Evolutionary conservation across 2,888 invertebrate genomes (phyloP), one percentile per base, ranked within the genome.

Genomic region (Pollenia griseotomentosa): DNA sequence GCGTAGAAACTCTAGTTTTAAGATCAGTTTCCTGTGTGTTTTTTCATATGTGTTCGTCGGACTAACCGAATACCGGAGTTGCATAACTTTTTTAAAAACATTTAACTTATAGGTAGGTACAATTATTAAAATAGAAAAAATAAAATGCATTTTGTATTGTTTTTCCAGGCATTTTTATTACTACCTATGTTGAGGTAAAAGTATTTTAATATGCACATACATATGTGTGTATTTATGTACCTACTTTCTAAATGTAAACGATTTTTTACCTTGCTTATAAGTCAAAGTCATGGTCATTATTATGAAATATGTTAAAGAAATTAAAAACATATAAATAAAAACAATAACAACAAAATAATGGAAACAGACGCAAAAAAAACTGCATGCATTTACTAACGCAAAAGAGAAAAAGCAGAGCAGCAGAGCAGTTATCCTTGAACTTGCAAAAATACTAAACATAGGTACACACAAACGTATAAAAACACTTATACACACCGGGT

Each of bases 391-490:
- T 79, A 70, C 73, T 86, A 86, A 86, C 57, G 86, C 81, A 70
- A 46, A 57, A 65, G 55, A 44, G 66, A 63, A 23, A 57, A 46
- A 73, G 42, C 71, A 63, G 33, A 55, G 80, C 86, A 55, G 80
- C 86, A 83, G 84, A 82, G 87, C 87, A 85, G 87, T 87, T 87
- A 87, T 87, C 87, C 87, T 87, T 87, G 87, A 87, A 87, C 87
- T 87, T 87, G 87, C 85, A 85, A 85, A 81, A 85, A 63, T 74
- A 51, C 46, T 59, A 70, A 70, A 77, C 51, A 59, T 16, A 19
- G n/a, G n/a, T 2, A 40, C 46, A 57, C 12, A 83, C 51, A 53
- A 53, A 70, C 44, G 53, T 9, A 68, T 44, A 68, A 11, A 57
- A 9, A 51, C 33, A 14, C 14, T n/a, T 11, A 59, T 6, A 46